Percentiles rank a stretch among this genome's conserved stretches.
Evolutionary conservation across 2,113 vertebrate genomes (phyloP).

Genomic region (Ceyx cyanopectus): DNA sequence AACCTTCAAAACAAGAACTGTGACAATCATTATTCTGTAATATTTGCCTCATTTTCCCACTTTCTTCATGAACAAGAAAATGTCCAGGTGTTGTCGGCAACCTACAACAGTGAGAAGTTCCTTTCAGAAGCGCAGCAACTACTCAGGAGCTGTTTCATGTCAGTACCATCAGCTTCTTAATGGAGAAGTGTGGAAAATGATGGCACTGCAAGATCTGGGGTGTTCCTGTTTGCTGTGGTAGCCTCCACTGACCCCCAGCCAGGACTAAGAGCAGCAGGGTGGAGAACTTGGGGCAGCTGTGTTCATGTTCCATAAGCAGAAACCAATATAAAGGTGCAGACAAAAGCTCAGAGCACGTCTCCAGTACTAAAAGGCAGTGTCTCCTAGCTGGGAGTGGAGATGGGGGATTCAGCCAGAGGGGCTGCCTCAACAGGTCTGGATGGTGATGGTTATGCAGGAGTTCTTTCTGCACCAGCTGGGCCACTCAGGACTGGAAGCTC

Average conservation of each 20-base stretch:
- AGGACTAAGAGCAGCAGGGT: not conserved
- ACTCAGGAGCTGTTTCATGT: not conserved
- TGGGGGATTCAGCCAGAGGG: not conserved
- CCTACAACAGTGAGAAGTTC: not conserved
- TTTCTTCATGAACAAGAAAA: slow-evolving; percentile 9
- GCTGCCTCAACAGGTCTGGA: not conserved
- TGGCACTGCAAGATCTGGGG: not conserved
- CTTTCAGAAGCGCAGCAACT: not conserved
- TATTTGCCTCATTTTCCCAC: not conserved
- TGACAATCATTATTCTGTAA: not conserved
- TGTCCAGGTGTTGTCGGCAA: not conserved
- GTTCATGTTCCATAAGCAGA: not conserved
- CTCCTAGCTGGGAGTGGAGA: not conserved
- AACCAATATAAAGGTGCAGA: not conserved
- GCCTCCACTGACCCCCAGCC: not conserved
- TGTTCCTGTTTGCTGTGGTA: not conserved
- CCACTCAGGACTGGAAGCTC: not conserved
- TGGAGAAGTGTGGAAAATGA: not conserved
- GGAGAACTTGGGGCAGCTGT: not conserved
- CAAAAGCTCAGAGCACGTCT: not conserved
- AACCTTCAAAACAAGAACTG: not conserved
- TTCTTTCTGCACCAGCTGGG: not conserved
- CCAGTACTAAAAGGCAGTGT: not conserved
- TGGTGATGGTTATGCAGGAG: not conserved
- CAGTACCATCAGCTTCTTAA: not conserved